These are phyloP conservation scores for Trichogramma dendrolimi DNA, from an alignment of 2,888 invertebrate genomes.

Conservation along the genomic window DNA sequence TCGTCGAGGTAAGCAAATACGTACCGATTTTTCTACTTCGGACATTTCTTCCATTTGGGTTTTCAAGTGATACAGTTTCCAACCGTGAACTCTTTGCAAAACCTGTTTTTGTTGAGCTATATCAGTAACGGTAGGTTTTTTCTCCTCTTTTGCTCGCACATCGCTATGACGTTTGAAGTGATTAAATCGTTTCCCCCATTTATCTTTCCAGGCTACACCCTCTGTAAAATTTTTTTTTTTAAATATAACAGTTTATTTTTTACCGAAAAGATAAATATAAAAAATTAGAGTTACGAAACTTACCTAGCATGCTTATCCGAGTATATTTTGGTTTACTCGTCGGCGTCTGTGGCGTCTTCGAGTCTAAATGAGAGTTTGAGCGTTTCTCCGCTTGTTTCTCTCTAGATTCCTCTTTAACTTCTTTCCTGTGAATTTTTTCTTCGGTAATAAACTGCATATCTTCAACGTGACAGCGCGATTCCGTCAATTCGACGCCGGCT, in stretches of 20 bases:
- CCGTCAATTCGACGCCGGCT: slow-evolving; percentile 46
- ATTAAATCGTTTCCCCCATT: slow-evolving; percentile 42
- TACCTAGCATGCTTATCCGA: slow-evolving; percentile 44
- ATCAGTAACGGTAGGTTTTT: slow-evolving; percentile 80
- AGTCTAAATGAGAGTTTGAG: slow-evolving; percentile 36
- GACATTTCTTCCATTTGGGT: slow-evolving; percentile 90
- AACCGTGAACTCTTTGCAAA: slow-evolving; percentile 83
- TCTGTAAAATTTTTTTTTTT: not conserved
- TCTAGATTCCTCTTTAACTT: slow-evolving; percentile 50
- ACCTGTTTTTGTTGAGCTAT: slow-evolving; percentile 85
- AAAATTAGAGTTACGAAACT: not conserved
- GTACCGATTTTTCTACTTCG: slow-evolving; percentile 47
- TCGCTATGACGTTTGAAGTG: slow-evolving; percentile 60
- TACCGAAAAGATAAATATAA: not conserved
- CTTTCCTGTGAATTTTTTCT: slow-evolving; percentile 52
- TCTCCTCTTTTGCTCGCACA: slow-evolving; percentile 83
- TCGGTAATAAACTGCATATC: slow-evolving; percentile 64
- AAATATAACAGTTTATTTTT: slow-evolving; percentile 2
- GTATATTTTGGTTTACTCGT: slow-evolving; percentile 41
- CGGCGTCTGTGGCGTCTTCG: slow-evolving; percentile 34
- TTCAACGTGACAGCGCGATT: slow-evolving; percentile 46
- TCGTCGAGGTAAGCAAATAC: not conserved
- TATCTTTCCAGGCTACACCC: slow-evolving; percentile 41
- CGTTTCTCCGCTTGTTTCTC: slow-evolving; percentile 44
- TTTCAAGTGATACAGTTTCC: slow-evolving; percentile 90